Base-by-base conservation (phyloP, 1,140 invertebrate species). In the Drosophila orena region DNA sequence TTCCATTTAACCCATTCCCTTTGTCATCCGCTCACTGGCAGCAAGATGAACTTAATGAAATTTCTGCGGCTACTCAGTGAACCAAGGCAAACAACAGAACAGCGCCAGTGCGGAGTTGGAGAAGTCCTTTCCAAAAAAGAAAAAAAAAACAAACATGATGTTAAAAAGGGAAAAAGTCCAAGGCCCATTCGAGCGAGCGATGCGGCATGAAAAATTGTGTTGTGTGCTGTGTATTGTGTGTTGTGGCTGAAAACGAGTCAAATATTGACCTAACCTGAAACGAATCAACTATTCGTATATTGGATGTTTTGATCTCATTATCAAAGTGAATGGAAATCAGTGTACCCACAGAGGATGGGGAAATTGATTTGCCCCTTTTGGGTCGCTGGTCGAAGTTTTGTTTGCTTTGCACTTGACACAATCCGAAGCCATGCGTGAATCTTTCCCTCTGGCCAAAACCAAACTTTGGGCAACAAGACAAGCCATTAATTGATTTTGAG, bases 381-480 rank as follows among this genome's bases (percentile, higher is more conserved):
- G 77, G 53, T 71, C 76, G 37, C 27, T 38, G 38, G 24, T 37
- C 11, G 11, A 2, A 8, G 40, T 42, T 53, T 55, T 79, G 79
- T 88, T 89, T 88, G 84, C 58, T 43, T 72, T 88, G 83, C 83
- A 89, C 84, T 89, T 88, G 83, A 88, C 84, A 89, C 66, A 88
- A 68, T 62, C 59, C 76, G 76, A 79, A 89, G 65, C 79, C 79
- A 88, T 79, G 81, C 81, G 83, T 81, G 81, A 86, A 88, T 76
- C 77, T 86, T 73, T 77, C 57, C 50, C 74, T 35, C 20, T 14
- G 64, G 37, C 70, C 56, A 60, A 71, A 71, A 20, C 44, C 20
- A 46, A 88, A 88, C 70, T 86, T 79, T 58, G 81, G 73, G 66
- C 64, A 46, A 40, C 62, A 70, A 83, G 69, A 72, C 71, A 68